Conservation (phyloP, 2,888 invertebrate genomes). For the Rambutsinella grinnellia region DNA sequence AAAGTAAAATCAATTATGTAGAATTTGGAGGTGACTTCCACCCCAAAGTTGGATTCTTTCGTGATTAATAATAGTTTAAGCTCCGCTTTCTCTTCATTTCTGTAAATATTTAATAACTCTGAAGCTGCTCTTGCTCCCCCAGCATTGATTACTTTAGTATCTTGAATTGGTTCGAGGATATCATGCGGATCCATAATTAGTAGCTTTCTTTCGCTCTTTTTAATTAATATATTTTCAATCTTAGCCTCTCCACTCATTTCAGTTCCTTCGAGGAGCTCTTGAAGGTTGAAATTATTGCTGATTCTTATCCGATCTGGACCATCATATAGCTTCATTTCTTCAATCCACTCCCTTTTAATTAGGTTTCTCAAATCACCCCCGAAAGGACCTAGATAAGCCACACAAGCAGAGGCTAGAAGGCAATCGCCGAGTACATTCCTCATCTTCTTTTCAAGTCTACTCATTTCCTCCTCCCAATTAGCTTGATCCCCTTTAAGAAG, state of each 20-base stretch:
- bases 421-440: slow-evolving; percentile 3
- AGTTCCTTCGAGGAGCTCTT: neutral
- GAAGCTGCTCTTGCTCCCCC: neutral
- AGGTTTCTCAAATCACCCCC: neutral
- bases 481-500: slow-evolving; percentile 12
- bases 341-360: slow-evolving; percentile 3
- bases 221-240: slow-evolving; percentile 2
- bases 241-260: neutral
- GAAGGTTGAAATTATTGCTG: neutral
- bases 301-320: neutral
- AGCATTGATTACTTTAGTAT: neutral
- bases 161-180: neutral
- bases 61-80: neutral
- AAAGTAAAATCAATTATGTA: slow-evolving; percentile 4
- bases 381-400: neutral
- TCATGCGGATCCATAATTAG: slow-evolving; percentile 17
- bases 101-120: too few relatives aligned
- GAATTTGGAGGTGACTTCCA: slow-evolving; percentile 1
- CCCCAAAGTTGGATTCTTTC: neutral
- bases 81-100: neutral
- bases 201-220: slow-evolving; percentile 1
- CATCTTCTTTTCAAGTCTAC: neutral
- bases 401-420: neutral
- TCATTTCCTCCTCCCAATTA: neutral
- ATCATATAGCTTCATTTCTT: too few relatives aligned